Evolutionary conservation across 2,888 invertebrate species (phyloP), one percentile per base, ranked within the genome.

Genomic region (Ormyrus pomaceus): DNA sequence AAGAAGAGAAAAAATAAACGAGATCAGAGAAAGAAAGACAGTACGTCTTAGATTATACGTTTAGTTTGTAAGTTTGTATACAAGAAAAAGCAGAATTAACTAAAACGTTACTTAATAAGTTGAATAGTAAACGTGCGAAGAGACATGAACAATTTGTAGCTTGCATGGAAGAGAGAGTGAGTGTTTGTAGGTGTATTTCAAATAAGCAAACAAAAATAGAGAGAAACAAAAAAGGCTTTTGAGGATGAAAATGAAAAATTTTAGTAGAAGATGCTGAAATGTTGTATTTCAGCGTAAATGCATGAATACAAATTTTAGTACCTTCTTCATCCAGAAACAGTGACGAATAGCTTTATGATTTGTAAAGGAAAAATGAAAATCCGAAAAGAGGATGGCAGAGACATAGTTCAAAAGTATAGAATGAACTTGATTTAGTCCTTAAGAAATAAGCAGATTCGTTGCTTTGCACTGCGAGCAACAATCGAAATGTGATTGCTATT

Each of bases 61-160:
- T 85, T 89, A 89, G 88, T 71, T 69, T 65, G 83, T 89, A 90
- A 90, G 88, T 90, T 90, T 90, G 89, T 90, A 90, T 89, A 90
- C 89, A 90, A 89, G 84, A 85, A 87, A 78, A 84, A 84, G 85
- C 19, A 74, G 58, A 9, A 74, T 84, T 85, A 68, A 83, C 79
- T 85, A 85, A 82, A 75, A 70, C 59, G 8, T 82, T 73, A 77
- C 62, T 64, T 70, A 62, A 70, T 81, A 77, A 72, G 77, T 77
- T 62, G 11, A 76, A 46, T 75, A 58, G 68, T 48, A 72, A 75
- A 68, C 51, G 64, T 70, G 72, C 58, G 50, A 70, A 61, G 48
- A 34, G 34, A 34, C 19, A n/a, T 73, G 61, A 51, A 68, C 45
- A 69, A 69, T 66, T 72, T 72, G 51, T 70, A 71, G 61, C 11